phyloP scores from a whole-genome alignment of 2,888 invertebrate genomes.

The Philonicus albiceps region DNA sequence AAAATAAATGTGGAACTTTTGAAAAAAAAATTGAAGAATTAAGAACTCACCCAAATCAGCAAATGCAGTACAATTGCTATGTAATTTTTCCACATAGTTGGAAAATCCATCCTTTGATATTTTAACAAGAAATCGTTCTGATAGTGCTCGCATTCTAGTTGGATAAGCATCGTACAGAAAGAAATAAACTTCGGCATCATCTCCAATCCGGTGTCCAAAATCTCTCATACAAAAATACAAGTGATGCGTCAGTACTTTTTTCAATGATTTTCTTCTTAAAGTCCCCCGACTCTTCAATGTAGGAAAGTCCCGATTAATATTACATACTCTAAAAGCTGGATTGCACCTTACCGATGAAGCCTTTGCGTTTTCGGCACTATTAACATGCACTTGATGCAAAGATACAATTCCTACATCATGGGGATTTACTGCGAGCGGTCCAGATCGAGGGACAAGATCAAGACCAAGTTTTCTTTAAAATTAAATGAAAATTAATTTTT shows the following conservation, averaged over 20 bases:
- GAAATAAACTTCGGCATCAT: slow-evolving; percentile 89
- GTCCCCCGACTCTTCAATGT: slow-evolving; percentile 62
- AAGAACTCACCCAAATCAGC: slow-evolving; percentile 74
- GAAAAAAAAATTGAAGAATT: slow-evolving; percentile 15
- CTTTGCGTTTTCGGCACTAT: slow-evolving; percentile 76
- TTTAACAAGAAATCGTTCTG: slow-evolving; percentile 87
- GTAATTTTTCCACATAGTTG: slow-evolving; percentile 85
- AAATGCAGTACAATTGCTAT: slow-evolving; percentile 89
- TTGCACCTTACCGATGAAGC: slow-evolving; percentile 72
- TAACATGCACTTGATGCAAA: slow-evolving; percentile 81
- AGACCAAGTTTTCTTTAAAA: slow-evolving; percentile 83
- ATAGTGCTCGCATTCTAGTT: slow-evolving; percentile 78
- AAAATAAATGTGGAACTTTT: not conserved
- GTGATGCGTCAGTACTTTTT: slow-evolving; percentile 72
- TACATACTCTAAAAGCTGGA: not conserved
- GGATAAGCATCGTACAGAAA: slow-evolving; percentile 79
- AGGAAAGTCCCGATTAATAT: not conserved
- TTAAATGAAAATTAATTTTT: not conserved
- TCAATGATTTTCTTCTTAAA: slow-evolving; percentile 58
- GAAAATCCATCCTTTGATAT: slow-evolving; percentile 91
- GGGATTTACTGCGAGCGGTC: slow-evolving; percentile 89
- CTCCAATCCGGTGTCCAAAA: slow-evolving; percentile 86
- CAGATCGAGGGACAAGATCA: slow-evolving; percentile 90
- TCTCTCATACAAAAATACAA: slow-evolving; percentile 88
- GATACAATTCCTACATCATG: slow-evolving; percentile 89